Evolutionary conservation across 2,797 vertebrate species (phyloP).

Genomic region (Tokudaia muenninki): DNA sequence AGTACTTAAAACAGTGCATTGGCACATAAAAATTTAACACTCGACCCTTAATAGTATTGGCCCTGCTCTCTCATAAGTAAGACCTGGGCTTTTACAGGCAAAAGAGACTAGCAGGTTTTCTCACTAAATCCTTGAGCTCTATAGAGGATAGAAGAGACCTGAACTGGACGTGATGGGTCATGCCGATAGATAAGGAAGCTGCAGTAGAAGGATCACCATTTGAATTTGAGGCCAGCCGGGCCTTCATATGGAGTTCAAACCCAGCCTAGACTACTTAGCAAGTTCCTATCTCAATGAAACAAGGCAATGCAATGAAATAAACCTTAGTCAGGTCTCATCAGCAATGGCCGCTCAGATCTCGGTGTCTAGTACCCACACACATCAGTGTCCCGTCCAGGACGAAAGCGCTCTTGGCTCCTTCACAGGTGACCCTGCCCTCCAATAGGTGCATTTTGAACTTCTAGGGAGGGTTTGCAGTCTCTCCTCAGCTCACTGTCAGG

Average conservation of each 20-base stretch:
- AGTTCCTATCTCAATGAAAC: background rate
- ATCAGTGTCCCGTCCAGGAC: background rate
- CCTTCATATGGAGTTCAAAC: background rate
- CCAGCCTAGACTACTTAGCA: background rate
- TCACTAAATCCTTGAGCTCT: constrained; percentile 5
- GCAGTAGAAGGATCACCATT: background rate
- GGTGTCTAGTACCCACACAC: background rate
- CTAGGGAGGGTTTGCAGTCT: background rate
- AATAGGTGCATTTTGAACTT: background rate
- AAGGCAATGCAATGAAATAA: background rate
- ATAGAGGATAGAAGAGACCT: background rate
- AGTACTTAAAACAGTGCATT: constrained; percentile 32
- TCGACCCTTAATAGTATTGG: background rate
- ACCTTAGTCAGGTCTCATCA: background rate
- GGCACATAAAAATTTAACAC: background rate
- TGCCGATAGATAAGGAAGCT: background rate
- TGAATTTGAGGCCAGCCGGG: background rate
- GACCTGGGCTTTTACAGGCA: constrained; percentile 20
- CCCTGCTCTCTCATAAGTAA: constrained; percentile 31
- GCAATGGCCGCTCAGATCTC: background rate
- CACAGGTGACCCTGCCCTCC: background rate
- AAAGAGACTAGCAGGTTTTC: constrained; percentile 6
- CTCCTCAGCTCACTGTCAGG: background rate
- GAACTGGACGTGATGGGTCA: background rate
- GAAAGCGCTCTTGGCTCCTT: background rate